Evolutionary conservation across 2,113 vertebrate species (phyloP).

Genomic region (Balaeniceps rex): DNA sequence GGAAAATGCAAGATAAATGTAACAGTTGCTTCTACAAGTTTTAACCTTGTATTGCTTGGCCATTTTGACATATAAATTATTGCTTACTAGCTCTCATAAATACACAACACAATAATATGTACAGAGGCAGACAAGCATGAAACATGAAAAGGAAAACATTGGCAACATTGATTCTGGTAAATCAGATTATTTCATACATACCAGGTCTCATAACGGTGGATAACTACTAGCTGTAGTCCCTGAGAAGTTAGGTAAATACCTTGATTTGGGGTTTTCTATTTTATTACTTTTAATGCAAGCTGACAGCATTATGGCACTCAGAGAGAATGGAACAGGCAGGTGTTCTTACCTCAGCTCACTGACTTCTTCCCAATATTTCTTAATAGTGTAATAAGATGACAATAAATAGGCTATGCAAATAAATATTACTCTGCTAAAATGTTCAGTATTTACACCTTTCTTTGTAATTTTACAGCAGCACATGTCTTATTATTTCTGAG

Average conservation of each 20-base stretch:
- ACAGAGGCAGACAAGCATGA: conserved; percentile 75
- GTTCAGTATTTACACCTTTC: conserved; percentile 73
- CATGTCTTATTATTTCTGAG: conserved; percentile 39
- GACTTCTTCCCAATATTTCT: conserved; percentile 56
- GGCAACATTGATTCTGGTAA: conserved; percentile 71
- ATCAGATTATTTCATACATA: conserved; percentile 74
- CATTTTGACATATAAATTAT: conserved; percentile 85
- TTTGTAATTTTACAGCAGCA: conserved; percentile 60
- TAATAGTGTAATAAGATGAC: conserved; percentile 59
- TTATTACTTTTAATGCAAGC: conserved; percentile 57
- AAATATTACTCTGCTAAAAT: conserved; percentile 78
- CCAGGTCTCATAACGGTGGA: conserved; percentile 63
- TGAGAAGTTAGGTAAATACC: conserved; percentile 77
- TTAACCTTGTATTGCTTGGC: conserved; percentile 80
- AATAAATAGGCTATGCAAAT: conserved; percentile 81
- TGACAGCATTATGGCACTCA: conserved; percentile 44
- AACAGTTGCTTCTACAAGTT: conserved; percentile 73
- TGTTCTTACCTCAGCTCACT: conserved; percentile 49
- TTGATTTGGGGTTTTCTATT: conserved; percentile 50
- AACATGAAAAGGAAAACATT: conserved; percentile 65
- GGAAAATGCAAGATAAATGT: conserved; percentile 75
- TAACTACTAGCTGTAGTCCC: conserved; percentile 76
- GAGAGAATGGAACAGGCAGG: conserved; percentile 31
- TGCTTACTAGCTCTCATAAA: conserved; percentile 82
- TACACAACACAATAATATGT: conserved; percentile 73